Evolutionary conservation across 2,797 vertebrate species (phyloP).

Genomic region (Iguana delicatissima): DNA sequence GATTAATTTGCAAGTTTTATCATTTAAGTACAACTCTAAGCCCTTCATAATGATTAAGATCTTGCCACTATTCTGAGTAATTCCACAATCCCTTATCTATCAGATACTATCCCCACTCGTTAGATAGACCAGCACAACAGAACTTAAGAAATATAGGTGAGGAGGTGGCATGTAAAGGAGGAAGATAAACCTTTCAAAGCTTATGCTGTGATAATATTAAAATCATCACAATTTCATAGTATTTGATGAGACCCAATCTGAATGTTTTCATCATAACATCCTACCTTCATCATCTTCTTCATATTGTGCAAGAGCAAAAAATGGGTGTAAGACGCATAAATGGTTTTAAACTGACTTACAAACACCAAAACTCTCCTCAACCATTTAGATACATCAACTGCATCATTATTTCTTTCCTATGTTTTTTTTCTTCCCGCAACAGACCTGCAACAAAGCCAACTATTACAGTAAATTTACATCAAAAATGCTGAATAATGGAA

Average conservation of each 20-base stretch:
- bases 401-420: constrained; percentile 37
- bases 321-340: constrained; percentile 12
- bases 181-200: neutral
- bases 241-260: no score
- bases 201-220: neutral
- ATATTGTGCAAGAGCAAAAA: neutral
- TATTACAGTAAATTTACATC: constrained; percentile 45
- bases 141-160: neutral
- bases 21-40: neutral
- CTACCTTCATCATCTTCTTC: neutral
- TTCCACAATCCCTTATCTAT: neutral
- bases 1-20: neutral
- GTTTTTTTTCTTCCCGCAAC: constrained; percentile 30
- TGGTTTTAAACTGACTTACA: constrained; percentile 14
- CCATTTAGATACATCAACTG: constrained; percentile 18
- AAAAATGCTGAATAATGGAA: constrained; percentile 52
- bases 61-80: neutral
- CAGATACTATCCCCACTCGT: neutral
- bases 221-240: neutral
- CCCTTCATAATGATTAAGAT: neutral
- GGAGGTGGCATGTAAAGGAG: neutral
- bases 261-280: neutral
- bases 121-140: neutral
- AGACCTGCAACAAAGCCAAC: constrained; percentile 25
- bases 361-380: constrained; percentile 28